Evolutionary conservation across 2,888 invertebrate genomes (phyloP).

Genomic region (Neoscelio sp.): DNA sequence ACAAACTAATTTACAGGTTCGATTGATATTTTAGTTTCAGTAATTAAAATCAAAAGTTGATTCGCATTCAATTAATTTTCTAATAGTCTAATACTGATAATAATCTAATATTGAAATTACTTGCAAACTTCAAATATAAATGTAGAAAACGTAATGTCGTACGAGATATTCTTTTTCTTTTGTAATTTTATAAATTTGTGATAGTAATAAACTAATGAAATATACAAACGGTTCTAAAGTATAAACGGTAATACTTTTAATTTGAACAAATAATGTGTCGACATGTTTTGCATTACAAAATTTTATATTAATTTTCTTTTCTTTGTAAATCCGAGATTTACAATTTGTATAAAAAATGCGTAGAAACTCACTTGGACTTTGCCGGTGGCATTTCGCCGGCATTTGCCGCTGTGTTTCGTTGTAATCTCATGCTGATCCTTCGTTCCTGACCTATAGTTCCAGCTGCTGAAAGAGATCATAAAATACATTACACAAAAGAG

Average conservation of each 20-base stretch:
- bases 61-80: too few relatives aligned
- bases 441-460: slow-evolving; percentile 81
- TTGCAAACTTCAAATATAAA: slow-evolving; percentile 64
- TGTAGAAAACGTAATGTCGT: too few relatives aligned
- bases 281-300: neutral
- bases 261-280: too few relatives aligned
- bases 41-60: too few relatives aligned
- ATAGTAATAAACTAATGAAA: too few relatives aligned
- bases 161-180: too few relatives aligned
- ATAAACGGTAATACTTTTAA: too few relatives aligned
- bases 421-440: slow-evolving; percentile 82
- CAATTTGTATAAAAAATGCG: slow-evolving; percentile 40
- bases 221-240: too few relatives aligned
- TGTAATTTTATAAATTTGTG: too few relatives aligned
- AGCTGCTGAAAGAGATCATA: slow-evolving; percentile 75
- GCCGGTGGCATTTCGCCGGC: slow-evolving; percentile 78
- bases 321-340: slow-evolving; percentile 7
- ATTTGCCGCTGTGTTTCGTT: slow-evolving; percentile 70
- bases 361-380: slow-evolving; percentile 81
- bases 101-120: slow-evolving; percentile 14
- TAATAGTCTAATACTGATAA: too few relatives aligned
- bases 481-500: slow-evolving; percentile 17
- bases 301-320: neutral
- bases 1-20: too few relatives aligned
- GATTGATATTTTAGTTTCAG: too few relatives aligned